phyloP scores from a whole-genome alignment of 2,888 invertebrate genomes.

The Plebejus melissa region DNA sequence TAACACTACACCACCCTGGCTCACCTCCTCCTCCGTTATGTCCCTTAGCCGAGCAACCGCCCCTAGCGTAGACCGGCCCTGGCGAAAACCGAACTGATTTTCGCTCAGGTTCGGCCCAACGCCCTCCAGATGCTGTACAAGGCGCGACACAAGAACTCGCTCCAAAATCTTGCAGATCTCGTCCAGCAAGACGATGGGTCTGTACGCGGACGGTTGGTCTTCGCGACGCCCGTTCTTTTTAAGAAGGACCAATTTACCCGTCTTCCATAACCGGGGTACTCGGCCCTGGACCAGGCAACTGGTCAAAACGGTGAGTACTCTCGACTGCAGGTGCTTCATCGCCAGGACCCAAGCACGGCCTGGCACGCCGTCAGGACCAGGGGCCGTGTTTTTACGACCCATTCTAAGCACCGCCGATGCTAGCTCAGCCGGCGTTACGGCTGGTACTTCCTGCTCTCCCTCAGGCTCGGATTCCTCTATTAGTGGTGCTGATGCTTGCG shows the following conservation, averaged over 20 bases:
- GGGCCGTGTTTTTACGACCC: constrained; percentile 30
- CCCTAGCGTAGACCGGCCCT: constrained; percentile 11
- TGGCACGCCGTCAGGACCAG: constrained; percentile 35
- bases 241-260: constrained; percentile 29
- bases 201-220: constrained; percentile 29
- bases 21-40: not conserved
- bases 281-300: constrained; percentile 31
- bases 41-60: constrained; percentile 1
- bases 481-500: not conserved
- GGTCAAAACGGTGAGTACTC: constrained; percentile 30
- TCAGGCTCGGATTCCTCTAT: too few relatives aligned
- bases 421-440: constrained; percentile 22
- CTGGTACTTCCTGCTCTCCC: not conserved
- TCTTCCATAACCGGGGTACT: constrained; percentile 33
- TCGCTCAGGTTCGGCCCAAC: not conserved
- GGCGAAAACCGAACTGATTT: constrained; percentile 27
- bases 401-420: not conserved
- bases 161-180: too few relatives aligned
- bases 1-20: not conserved
- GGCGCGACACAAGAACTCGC: too few relatives aligned
- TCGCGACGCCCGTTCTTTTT: constrained; percentile 28
- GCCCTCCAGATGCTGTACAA: too few relatives aligned
- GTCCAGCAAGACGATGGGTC: not conserved
- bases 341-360: constrained; percentile 29
- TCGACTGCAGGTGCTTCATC: constrained; percentile 20